Evolutionary conservation across 2,888 invertebrate species (phyloP).

Genomic region (Glaucopsyche alexis): DNA sequence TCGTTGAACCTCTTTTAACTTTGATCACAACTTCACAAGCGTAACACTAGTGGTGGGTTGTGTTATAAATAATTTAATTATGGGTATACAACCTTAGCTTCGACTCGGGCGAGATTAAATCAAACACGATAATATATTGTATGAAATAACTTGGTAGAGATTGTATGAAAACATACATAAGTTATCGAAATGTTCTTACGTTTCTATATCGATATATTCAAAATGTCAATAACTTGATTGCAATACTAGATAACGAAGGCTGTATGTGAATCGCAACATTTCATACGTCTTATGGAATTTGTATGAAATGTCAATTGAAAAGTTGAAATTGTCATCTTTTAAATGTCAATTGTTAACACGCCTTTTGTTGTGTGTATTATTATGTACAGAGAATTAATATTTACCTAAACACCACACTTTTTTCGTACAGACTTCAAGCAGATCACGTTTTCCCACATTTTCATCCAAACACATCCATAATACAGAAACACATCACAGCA

Average conservation of each 20-base stretch:
- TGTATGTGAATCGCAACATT: neutral
- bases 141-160: neutral
- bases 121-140: neutral
- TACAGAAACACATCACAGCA: conserved; percentile 37
- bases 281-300: neutral
- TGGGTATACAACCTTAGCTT: neutral
- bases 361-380: neutral
- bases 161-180: neutral
- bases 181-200: neutral
- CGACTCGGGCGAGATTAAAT: neutral
- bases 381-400: conserved; percentile 35
- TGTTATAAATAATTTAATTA: conserved; percentile 15
- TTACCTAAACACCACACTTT: conserved; percentile 67
- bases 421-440: conserved; percentile 73
- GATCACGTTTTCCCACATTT: conserved; percentile 70
- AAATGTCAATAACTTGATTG: neutral
- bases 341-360: neutral
- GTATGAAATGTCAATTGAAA: neutral
- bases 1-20: neutral
- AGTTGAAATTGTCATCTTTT: neutral
- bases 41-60: neutral
- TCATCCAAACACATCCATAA: conserved; percentile 42
- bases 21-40: neutral
- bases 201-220: neutral
- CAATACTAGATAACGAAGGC: neutral